Base-by-base conservation (phyloP, 2,888 invertebrate species). In the Leucania comma region DNA sequence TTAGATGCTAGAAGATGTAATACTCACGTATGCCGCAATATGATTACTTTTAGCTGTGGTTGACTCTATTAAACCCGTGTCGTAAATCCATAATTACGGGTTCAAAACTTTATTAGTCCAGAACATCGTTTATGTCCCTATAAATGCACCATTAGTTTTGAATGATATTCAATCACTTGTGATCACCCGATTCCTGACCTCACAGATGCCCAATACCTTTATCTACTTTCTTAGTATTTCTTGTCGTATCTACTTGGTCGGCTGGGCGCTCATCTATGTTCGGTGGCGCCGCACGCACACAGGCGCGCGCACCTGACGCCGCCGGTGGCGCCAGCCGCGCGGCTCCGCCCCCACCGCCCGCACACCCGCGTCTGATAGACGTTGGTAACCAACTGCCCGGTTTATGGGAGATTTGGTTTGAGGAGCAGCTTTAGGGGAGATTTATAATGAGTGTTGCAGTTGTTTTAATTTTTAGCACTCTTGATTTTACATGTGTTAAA, bases 281-380 rank as follows among this genome's bases (percentile, higher is more conserved):
- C 86, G 91, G 89, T 94, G 95, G 95, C 95, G 95, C 95, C 95
- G 92, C 93, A 94, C 95, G 92, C 95, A 95, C 95, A 95, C 95
- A 91, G 72, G 84, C 90, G 91, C 92, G 92, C 87, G 86, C 95
- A 95, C 95, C 95, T 95, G 95, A 95, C 95, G 95, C 94, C 94
- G 93, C 90, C 93, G 92, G 93, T 93, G 95, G 94, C 95, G 95
- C 94, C 95, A 94, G 93, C 86, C 89, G 84, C 78, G 82, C 81
- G 57, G 85, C 83, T 74, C 84, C 75, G 79, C 86, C 87, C 85
- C 82, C 85, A 69, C 83, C 76, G 78, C 81, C 72, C 83, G 73
- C 86, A 80, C 72, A 70, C 73, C 87, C 87, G 86, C 53, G 38
- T 50, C 46, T 88, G 78, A 89, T 82, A 88, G 87, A 92, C 89